Base-by-base conservation (phyloP, 2,888 invertebrate species). In the Athetis lepigone region DNA sequence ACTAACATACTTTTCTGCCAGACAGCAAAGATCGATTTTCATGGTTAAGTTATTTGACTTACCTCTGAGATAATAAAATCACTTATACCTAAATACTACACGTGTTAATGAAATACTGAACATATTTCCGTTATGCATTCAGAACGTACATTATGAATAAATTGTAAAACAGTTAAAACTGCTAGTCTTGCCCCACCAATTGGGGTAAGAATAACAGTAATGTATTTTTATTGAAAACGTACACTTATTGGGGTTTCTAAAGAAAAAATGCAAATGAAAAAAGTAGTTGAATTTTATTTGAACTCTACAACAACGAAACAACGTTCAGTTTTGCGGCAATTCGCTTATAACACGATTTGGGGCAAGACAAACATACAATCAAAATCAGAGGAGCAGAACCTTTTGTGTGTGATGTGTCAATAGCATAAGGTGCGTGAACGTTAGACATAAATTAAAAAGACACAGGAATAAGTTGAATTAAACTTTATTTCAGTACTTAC, bases 341-440 rank as follows among this genome's bases (percentile, higher is more conserved):
- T 43, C 43, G 23, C n/a, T 6, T 23, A 23, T n/a, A 8, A n/a
- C 13, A 8, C 4, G n/a, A 43, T 45, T 25, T 25, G 45, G 25
- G 16, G 23, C 25, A 45, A 25, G 25, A 45, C 25, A 25, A 45
- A 45, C n/a, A 25, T 45, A 43, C 23, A 25, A 45, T 45, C 25
- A 45, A 45, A 45, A 45, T 25, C 16, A 45, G 45, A n/a, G 45
- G 45, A 25, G 16, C 45, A 43, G 43, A 43, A 23, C 23, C 43
- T 43, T 23, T 43, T 21, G 23, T 23, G 23, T 23, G 8, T n/a
- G n/a, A n/a, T n/a, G 8, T 23, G n/a, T 23, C 21, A 23, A n/a
- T n/a, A 43, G 43, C n/a, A 0, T 19, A 40, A 0, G 11, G 5
- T 11, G 21, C 13, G 11, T 42, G 19, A 19, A 21, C 2, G 21